Evolutionary conservation across 2,888 invertebrate genomes (phyloP), one percentile per base, ranked within the genome.

Genomic region (Chironomus riparius): DNA sequence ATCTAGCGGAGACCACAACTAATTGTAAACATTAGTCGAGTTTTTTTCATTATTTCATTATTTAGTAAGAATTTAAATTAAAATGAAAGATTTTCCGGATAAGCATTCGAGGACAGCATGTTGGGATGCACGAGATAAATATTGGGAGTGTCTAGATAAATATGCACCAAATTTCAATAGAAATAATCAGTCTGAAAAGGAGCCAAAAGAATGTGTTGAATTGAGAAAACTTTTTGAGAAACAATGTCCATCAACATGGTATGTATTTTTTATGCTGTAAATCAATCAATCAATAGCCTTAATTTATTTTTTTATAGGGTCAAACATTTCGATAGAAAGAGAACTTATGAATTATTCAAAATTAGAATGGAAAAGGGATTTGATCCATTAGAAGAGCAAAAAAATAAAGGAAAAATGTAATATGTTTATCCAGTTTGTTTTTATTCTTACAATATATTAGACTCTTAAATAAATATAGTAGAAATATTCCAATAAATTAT

Each of bases 261-360:
- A 47, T 18, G 38, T 12, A 50, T 6, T 22, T 68, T n/a, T 18
- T 47, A 38, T 7, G 10, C 12, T 28, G 10, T 70, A 7, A 22
- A 5, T 47, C 1, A 56, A 47, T 22, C 3, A 24, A 12, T 12
- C 12, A 70, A 13, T 61, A 22, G n/a, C n/a, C 50, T 48, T 22
- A 50, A 24, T 50, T n/a, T 10, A 10, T 1, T 48, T 2, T 56
- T 56, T 22, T 70, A 22, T 72, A 72, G 72, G 72, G 94, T 97
- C 68, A 92, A 93, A 82, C 96, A 97, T 85, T 97, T 97, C 83
- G 95, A 96, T 85, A 89, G 94, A 80, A 95, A 94, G 84, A 86
- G 94, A 81, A 92, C 92, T 80, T 97, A 93, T 84, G 87, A 94
- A 81, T 88, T 92, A 81, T 97, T 93, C 84, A 95, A 95, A 86